Base-by-base conservation (phyloP, 2,888 invertebrate species). In the Pterobdella sp. region DNA sequence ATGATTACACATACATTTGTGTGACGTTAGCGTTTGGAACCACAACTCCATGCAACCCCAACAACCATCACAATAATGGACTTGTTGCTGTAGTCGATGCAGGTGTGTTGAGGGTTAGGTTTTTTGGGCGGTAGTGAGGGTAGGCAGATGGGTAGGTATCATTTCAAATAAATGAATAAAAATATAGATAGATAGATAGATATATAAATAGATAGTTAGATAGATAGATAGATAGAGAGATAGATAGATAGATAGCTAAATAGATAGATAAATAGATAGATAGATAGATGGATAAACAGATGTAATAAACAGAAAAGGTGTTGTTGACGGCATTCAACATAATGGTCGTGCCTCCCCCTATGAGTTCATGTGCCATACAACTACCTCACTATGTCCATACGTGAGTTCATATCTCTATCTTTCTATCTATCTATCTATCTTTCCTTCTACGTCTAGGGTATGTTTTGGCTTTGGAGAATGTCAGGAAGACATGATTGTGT, bases 261-360 rank as follows among this genome's bases (percentile, higher is more conserved):
- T 42, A 14, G 18, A 42, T 42, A 42, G 18, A 18, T 42, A 42
- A 42, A 14, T 14, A 42, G 18, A 42, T 42, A 42, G 18, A 42
- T 42, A 42, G 18, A 42, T 42, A 42, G 18, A 14, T 42, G 42
- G 18, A 42, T 42, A 42, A 14, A 18, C 7, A 42, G 18, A 35
- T 63, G 3, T 42, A 14, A 49, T 74, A 79, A 79, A n/a, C 79
- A 77, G 87, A 85, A 73, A 87, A 87, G 77, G 79, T 91, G 34
- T 84, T 90, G 66, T 76, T 92, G 64, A 92, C 92, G 14, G 88
- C 89, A 49, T 91, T 93, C 80, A 87, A 88, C 76, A 85, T 88
- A 75, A 87, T 88, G 74, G 86, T 91, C 34, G 86, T 92, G 18
- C 94, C 94, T 36, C 94, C 94, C 0, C 94, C 94, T 49, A 89